Evolutionary conservation across 2,797 vertebrate species (phyloP), one percentile per base, ranked within the genome.

Genomic region (Distichodus sexfasciatus): DNA sequence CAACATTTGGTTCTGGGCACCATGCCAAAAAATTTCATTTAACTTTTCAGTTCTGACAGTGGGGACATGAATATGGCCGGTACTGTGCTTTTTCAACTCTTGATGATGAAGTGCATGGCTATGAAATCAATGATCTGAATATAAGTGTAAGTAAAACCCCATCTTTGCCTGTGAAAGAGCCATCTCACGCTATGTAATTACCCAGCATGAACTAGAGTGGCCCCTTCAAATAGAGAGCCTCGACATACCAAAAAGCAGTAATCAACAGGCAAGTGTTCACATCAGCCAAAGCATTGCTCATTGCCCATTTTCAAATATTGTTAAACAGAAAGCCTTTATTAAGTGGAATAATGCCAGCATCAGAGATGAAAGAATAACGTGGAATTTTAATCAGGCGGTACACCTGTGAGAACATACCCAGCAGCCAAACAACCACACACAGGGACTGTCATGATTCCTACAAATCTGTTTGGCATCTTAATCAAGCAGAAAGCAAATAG

Each of bases 131-230:
- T 76, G 48, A 71, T 44, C 50, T 36, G 47, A 62, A 33, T 21
- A 43, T 46, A 62, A 62, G 63, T n/a, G 50, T 71, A 66, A 76
- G 66, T 76, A 71, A 71, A 76, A 58, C 35, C 50, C 50, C 61
- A 65, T 71, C 63, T 62, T 50, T 31, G 38, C 43, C 64, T 69
- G 33, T 54, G 47, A 72, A 62, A 65, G 61, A 51, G 23, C 36
- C 46, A 66, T 69, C 28, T 53, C 64, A 33, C 44, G 60, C 63
- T 63, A 35, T 68, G 63, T 73, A 76, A 79, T 76, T 76, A 79
- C 51, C 76, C 61, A 50, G 23, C 50, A 71, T 59, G 57, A 69
- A 38, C 54, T 72, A 50, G 12, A 62, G 59, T 62, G 59, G 59
- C 59, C 41, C 26, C 28, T 46, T 62, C 59, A 46, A 31, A 15